phyloP scores from a whole-genome alignment of 2,113 vertebrate species.

The Pangasianodon gigas region DNA sequence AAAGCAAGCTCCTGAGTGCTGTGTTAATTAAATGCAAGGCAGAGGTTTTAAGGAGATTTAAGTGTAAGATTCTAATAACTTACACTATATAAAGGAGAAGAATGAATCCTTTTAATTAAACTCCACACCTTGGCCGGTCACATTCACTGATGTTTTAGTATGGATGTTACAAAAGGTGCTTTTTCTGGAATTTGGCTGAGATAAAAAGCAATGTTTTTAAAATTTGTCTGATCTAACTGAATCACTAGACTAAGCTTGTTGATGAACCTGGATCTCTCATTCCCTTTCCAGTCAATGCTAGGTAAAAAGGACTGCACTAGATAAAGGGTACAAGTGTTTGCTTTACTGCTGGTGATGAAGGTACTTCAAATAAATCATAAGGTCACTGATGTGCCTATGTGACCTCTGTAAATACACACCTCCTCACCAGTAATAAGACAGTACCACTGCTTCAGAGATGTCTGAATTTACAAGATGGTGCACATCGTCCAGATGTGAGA shows the following conservation, averaged over 20 bases:
- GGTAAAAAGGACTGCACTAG: constrained; percentile 29
- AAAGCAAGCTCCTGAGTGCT: neutral
- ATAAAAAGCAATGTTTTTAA: neutral
- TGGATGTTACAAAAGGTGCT: constrained; percentile 1
- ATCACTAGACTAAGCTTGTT: constrained; percentile 17
- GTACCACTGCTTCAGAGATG: neutral
- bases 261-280: constrained; percentile 2
- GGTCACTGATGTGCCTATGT: constrained; percentile 36
- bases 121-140: constrained; percentile 11
- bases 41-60: constrained; percentile 37
- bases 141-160: neutral
- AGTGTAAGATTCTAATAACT: constrained; percentile 24
- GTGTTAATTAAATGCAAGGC: constrained; percentile 30
- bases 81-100: constrained; percentile 28
- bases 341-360: constrained; percentile 43
- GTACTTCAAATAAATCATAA: constrained; percentile 50
- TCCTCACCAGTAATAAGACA: constrained; percentile 15
- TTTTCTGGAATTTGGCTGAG: constrained; percentile 1
- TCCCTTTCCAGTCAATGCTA: neutral
- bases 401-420: constrained; percentile 48
- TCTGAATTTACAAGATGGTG: constrained; percentile 4
- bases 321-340: constrained; percentile 43
- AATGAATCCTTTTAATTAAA: constrained; percentile 45
- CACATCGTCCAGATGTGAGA: neutral
- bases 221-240: neutral